Evolutionary conservation across 2,113 vertebrate genomes (phyloP).

Genomic region (Falco punctatus): DNA sequence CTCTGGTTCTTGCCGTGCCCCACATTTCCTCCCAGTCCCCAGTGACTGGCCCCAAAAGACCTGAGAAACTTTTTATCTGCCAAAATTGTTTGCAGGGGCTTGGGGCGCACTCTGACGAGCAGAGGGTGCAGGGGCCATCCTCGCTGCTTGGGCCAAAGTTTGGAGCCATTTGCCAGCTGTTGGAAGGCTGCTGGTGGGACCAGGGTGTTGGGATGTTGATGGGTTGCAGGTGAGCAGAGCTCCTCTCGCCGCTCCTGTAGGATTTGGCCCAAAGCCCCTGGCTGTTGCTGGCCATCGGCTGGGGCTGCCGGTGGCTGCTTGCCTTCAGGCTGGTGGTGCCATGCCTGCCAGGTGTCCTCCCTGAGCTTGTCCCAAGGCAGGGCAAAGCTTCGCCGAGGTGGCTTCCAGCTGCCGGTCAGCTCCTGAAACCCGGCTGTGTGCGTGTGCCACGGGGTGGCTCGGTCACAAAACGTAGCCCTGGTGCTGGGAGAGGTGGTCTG

Average conservation of each 20-base stretch:
- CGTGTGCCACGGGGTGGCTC: fast-evolving
- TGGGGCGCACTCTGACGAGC: fast-evolving
- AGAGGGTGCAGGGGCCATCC: not conserved
- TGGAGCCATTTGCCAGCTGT: not conserved
- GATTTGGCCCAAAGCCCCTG: not conserved
- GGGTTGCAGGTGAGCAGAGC: not conserved
- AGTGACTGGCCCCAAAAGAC: not conserved
- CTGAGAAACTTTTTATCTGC: not conserved
- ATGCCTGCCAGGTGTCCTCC: not conserved
- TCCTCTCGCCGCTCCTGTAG: not conserved
- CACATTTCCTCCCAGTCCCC: not conserved
- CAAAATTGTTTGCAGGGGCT: not conserved
- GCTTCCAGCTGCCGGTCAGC: not conserved
- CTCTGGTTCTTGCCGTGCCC: not conserved
- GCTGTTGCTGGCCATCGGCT: not conserved
- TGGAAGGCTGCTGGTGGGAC: not conserved
- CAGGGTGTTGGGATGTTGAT: not conserved
- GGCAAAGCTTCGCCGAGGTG: not conserved
- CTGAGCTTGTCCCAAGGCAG: not conserved
- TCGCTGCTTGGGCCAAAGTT: not conserved
- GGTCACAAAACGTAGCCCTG: not conserved
- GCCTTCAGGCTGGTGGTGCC: not conserved
- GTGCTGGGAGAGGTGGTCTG: not conserved
- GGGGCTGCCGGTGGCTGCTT: not conserved
- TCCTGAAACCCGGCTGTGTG: not conserved